Evolutionary conservation across 2,888 invertebrate genomes (phyloP).

Genomic region (Drosophila multiciliata): DNA sequence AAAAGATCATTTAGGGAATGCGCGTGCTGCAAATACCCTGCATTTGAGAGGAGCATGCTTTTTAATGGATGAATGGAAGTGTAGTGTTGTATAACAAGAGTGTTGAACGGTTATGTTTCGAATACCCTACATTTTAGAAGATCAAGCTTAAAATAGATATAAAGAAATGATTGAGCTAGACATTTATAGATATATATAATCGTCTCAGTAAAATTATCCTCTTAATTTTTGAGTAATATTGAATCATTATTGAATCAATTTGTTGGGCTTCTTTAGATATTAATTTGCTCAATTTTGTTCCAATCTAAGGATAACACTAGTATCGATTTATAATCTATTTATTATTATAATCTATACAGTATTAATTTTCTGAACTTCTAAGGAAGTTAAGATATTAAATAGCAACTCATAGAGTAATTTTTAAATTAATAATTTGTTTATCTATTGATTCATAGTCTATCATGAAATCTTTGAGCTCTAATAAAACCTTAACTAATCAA

Average conservation of each 20-base stretch:
- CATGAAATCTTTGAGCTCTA: background rate
- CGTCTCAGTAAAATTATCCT: fast-evolving
- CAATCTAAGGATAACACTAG: background rate
- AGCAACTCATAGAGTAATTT: background rate
- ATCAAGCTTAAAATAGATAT: background rate
- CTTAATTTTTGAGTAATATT: fast-evolving
- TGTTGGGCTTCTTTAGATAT: background rate
- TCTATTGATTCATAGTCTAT: background rate
- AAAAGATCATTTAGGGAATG: slow-evolving; percentile 13
- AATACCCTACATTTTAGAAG: background rate
- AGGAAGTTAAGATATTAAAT: background rate
- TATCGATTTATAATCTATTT: background rate
- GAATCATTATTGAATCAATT: background rate
- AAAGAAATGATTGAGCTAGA: background rate
- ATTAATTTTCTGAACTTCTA: background rate
- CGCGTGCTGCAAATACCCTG: slow-evolving; percentile 30
- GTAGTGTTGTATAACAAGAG: too few species aligned
- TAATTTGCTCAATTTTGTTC: background rate
- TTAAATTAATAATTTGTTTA: background rate
- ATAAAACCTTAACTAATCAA: too few species aligned
- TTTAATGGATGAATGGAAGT: too few species aligned
- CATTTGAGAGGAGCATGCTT: background rate
- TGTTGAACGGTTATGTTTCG: background rate
- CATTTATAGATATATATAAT: background rate
- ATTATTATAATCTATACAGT: background rate